phyloP scores from a whole-genome alignment of 2,113 vertebrate species.

The Melanerpes formicivorus region DNA sequence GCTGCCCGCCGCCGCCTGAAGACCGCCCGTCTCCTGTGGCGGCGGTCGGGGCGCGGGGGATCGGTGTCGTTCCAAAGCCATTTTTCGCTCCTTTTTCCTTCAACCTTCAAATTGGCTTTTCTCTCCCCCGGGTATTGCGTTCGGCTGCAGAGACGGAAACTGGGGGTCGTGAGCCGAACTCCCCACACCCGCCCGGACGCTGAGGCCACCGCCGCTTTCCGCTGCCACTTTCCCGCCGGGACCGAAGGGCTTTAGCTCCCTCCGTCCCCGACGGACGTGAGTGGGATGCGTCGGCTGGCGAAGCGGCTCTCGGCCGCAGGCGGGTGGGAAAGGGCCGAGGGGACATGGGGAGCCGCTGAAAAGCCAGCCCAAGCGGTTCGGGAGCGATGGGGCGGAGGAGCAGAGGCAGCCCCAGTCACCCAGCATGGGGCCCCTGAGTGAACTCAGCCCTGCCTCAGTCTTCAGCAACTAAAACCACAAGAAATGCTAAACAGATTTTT shows the following conservation, averaged over 20 bases:
- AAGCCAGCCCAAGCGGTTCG: not conserved
- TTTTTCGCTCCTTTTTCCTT: not conserved
- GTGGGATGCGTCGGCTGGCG: not conserved
- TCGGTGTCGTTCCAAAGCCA: not conserved
- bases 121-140: not conserved
- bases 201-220: not conserved
- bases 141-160: not conserved
- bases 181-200: no score
- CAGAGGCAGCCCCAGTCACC: not conserved
- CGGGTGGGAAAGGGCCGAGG: not conserved
- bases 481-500: not conserved
- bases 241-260: not conserved
- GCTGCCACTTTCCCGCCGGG: not conserved
- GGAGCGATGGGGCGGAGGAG: not conserved
- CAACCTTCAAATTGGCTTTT: rapidly evolving
- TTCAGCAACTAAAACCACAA: not conserved
- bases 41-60: not conserved
- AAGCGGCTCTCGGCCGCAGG: not conserved
- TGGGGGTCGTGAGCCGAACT: not conserved
- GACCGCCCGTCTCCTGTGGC: not conserved
- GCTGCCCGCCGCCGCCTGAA: not conserved
- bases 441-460: not conserved
- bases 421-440: not conserved
- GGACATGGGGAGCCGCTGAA: not conserved
- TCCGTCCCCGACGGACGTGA: not conserved